Percentiles rank a stretch among this genome's conserved stretches.
Conservation (phyloP, 2,113 vertebrate species). For the Chlorodrepanis virens region DNA sequence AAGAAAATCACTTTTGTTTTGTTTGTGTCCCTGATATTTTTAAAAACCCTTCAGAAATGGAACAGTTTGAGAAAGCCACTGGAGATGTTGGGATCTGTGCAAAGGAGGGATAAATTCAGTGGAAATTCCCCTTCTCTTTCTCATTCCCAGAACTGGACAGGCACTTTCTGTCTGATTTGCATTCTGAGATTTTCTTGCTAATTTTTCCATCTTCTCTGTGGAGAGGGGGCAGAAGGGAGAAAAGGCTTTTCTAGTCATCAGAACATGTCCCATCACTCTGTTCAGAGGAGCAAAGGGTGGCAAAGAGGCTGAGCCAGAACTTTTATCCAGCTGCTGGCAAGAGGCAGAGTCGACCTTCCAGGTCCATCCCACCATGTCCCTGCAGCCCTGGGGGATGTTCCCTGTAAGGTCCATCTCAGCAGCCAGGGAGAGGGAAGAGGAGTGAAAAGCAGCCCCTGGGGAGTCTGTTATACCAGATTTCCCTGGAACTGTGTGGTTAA, state of each 20-base stretch:
- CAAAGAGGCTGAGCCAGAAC: not conserved
- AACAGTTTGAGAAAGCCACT: not conserved
- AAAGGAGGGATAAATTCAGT: not conserved
- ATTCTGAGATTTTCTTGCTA: not conserved
- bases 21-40: not conserved
- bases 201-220: accelerated
- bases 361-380: not conserved
- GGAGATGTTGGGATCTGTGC: not conserved
- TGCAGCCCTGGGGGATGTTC: not conserved
- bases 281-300: not conserved
- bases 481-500: not conserved
- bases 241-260: not conserved
- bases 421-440: not conserved
- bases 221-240: not conserved
- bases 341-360: not conserved
- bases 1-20: not conserved
- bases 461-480: not conserved
- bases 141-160: not conserved
- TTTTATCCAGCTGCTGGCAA: not conserved
- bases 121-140: not conserved
- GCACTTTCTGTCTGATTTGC: not conserved
- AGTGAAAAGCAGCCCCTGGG: not conserved
- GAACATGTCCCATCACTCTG: not conserved
- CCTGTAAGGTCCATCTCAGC: not conserved
- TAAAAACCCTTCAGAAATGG: not conserved